These are phyloP conservation scores for Pediacus dermestoides DNA, from an alignment of 2,888 invertebrate genomes.

Conservation along the genomic window DNA sequence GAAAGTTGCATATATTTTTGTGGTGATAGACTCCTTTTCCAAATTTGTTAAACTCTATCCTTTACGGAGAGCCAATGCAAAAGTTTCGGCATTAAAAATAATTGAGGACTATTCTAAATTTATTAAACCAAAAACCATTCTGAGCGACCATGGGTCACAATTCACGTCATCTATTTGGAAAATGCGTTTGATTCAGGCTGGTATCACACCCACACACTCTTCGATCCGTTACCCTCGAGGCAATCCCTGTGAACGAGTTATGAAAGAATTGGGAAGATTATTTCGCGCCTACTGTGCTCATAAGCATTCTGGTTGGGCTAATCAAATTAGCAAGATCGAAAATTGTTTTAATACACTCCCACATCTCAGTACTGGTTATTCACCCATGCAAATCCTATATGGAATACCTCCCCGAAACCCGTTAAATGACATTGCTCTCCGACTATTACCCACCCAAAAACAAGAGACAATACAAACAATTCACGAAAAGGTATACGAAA, in stretches of 20 bases:
- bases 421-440: not conserved
- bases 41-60: constrained; percentile 27
- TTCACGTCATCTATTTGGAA: constrained; percentile 25
- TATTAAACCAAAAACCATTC: constrained; percentile 8
- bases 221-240: constrained; percentile 18
- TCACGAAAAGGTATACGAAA: not conserved
- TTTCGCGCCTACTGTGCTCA: constrained; percentile 15
- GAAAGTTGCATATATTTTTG: constrained; percentile 24
- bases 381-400: constrained; percentile 9
- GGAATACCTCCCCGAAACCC: not conserved
- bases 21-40: constrained; percentile 25
- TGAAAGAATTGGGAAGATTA: constrained; percentile 13
- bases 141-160: constrained; percentile 26
- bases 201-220: constrained; percentile 7
- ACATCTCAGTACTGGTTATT: constrained; percentile 15
- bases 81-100: constrained; percentile 14
- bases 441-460: not conserved
- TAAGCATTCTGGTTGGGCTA: constrained; percentile 13
- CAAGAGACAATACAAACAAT: not conserved
- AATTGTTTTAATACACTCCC: constrained; percentile 12
- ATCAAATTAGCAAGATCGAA: constrained; percentile 3
- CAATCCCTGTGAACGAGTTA: constrained; percentile 13
- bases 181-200: constrained; percentile 1
- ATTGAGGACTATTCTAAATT: constrained; percentile 13
- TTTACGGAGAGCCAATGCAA: constrained; percentile 14